Evolutionary conservation across 2,797 vertebrate genomes (phyloP).

Genomic region (Valencia hispanica): DNA sequence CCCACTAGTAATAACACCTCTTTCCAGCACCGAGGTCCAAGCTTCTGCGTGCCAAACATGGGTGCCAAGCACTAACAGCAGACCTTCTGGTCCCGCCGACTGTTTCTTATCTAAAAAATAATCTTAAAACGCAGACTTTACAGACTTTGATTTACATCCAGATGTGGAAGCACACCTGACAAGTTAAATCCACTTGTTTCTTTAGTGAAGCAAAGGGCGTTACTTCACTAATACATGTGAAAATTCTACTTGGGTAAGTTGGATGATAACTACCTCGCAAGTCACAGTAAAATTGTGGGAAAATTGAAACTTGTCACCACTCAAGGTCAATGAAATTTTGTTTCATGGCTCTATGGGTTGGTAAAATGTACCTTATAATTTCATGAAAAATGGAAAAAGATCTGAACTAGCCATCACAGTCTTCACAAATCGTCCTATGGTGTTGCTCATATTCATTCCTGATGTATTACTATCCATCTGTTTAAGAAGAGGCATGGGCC

Average conservation of each 20-base stretch:
- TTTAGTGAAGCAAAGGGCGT: constrained; percentile 10
- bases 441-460: constrained; percentile 4
- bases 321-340: constrained; percentile 53
- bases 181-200: constrained; percentile 40
- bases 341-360: constrained; percentile 10
- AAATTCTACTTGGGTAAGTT: constrained; percentile 28
- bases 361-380: no score
- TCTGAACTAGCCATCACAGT: no score
- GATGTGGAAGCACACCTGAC: constrained; percentile 36
- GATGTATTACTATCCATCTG: not conserved
- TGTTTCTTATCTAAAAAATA: constrained; percentile 37
- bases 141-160: constrained; percentile 43
- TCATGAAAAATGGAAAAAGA: no score
- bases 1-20: constrained; percentile 79
- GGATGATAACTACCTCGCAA: constrained; percentile 30
- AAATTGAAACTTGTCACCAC: constrained; percentile 30
- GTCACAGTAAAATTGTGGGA: constrained; percentile 39
- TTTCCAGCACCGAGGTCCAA: constrained; percentile 58
- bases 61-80: constrained; percentile 2
- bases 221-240: not conserved
- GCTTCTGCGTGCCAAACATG: constrained; percentile 37
- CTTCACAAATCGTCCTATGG: not conserved
- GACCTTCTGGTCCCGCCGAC: constrained; percentile 14
- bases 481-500: not conserved
- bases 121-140: constrained; percentile 19